Percentiles rank a stretch among this genome's conserved stretches.
These are phyloP conservation scores for Brachionus paranguensis DNA, from an alignment of 1,140 invertebrate genomes.

Conservation along the genomic window DNA sequence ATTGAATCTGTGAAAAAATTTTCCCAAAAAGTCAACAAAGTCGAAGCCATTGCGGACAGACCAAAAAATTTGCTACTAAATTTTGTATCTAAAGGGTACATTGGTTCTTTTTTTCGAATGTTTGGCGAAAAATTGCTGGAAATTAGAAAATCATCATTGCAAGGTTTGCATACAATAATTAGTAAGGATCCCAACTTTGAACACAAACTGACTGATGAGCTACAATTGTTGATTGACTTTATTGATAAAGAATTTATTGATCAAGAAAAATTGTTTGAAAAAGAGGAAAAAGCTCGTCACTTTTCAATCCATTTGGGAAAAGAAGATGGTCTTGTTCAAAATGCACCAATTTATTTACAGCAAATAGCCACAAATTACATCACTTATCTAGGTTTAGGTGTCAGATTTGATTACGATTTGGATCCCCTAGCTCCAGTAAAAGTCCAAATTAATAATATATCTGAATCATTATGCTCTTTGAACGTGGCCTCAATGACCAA, in stretches of 20 bases:
- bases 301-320: not conserved
- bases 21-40: not conserved
- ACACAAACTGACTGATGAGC: not conserved
- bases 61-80: constrained; percentile 19
- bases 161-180: not conserved
- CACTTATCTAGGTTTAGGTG: not conserved
- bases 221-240: not conserved
- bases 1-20: constrained; percentile 35
- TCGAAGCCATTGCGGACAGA: not conserved
- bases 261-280: not conserved
- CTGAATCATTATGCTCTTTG: not conserved
- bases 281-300: not conserved
- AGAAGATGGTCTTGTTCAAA: constrained; percentile 15
- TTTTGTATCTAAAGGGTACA: constrained; percentile 23
- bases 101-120: constrained; percentile 40
- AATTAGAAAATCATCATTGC: constrained; percentile 18
- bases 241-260: not conserved
- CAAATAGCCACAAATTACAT: constrained; percentile 12
- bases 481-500: constrained; percentile 8
- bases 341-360: constrained; percentile 25
- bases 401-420: constrained; percentile 10
- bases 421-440: not conserved
- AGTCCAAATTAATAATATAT: constrained; percentile 31
- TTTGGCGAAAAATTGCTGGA: not conserved
- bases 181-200: constrained; percentile 18